phyloP scores from a whole-genome alignment of 2,797 vertebrate genomes.

The Rhinogobio ventralis region DNA sequence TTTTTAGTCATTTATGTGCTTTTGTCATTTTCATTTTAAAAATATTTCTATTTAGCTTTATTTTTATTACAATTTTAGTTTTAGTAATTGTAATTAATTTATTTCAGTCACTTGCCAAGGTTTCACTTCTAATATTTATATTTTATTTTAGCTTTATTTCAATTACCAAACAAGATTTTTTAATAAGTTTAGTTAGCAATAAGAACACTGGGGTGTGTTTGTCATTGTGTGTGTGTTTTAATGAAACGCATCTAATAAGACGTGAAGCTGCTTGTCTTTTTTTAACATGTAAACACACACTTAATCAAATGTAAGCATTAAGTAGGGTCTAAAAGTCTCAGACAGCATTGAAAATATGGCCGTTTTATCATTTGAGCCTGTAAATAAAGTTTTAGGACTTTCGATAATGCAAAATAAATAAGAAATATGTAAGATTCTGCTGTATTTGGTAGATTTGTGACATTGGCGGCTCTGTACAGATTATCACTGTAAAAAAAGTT shows the following conservation, averaged over 20 bases:
- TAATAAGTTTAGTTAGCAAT: background rate
- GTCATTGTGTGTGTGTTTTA: background rate
- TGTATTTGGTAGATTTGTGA: background rate
- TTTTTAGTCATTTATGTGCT: background rate
- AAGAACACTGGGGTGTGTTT: slow-evolving; percentile 17
- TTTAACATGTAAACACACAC: slow-evolving; percentile 9
- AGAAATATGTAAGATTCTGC: background rate
- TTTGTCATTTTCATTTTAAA: background rate
- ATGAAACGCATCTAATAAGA: slow-evolving; percentile 45
- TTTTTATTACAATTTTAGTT: background rate
- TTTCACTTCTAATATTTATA: background rate
- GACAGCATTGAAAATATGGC: background rate
- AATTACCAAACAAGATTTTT: background rate
- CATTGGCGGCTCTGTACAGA: background rate
- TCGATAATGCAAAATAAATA: background rate
- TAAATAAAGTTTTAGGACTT: background rate
- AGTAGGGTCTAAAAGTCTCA: background rate
- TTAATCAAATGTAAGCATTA: too few species aligned
- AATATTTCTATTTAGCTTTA: background rate
- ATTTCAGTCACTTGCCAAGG: background rate
- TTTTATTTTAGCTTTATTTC: background rate
- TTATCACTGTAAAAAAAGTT: background rate
- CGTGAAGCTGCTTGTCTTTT: slow-evolving; percentile 44
- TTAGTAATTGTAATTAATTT: background rate
- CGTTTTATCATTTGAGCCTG: background rate